A percentile compares a stretch with the other conserved stretches of the same genome.
These are phyloP conservation scores for Carassius carassius DNA, from an alignment of 2,113 vertebrate species.

Conservation along the genomic window DNA sequence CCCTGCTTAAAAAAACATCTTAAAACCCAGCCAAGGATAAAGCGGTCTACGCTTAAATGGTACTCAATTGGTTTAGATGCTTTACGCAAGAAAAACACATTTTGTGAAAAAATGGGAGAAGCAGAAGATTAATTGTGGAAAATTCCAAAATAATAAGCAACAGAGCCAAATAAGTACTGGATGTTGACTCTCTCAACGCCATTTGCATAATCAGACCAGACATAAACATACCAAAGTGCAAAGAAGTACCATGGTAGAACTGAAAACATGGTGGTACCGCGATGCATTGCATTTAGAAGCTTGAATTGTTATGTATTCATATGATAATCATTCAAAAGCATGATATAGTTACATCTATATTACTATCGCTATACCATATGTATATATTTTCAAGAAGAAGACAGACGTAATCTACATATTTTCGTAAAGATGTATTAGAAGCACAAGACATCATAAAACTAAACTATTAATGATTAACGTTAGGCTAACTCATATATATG, in stretches of 20 bases:
- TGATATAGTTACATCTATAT: neutral
- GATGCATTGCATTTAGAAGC: neutral
- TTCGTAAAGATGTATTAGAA: neutral
- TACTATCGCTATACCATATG: neutral
- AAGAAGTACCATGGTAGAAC: neutral
- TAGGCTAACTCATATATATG: neutral
- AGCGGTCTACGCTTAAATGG: neutral
- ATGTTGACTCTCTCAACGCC: neutral
- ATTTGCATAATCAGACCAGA: neutral
- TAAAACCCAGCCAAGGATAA: neutral
- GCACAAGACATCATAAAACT: neutral
- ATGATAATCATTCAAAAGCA: neutral
- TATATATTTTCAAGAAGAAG: neutral
- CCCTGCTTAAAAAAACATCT: too few relatives aligned
- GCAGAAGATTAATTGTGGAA: neutral
- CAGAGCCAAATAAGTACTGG: neutral
- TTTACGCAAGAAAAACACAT: neutral
- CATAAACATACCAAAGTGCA: neutral
- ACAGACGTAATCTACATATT: neutral
- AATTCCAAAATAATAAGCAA: neutral
- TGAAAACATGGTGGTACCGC: too few relatives aligned
- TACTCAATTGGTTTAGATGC: neutral
- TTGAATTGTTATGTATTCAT: neutral
- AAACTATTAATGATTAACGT: neutral
- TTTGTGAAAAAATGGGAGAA: neutral